Evolutionary conservation across 1,140 invertebrate species (phyloP).

Genomic region (Probaryconus sp.): DNA sequence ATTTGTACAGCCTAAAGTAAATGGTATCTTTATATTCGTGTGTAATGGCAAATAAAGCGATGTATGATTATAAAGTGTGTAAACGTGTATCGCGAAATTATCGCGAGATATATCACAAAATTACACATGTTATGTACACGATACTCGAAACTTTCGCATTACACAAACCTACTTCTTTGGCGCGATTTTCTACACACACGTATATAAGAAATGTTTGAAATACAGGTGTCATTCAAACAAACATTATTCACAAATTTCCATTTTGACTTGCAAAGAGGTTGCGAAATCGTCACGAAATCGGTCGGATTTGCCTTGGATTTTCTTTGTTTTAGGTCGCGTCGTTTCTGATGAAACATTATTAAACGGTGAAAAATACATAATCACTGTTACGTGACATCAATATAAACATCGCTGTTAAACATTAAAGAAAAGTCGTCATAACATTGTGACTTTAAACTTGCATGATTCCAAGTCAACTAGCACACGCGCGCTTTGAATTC

Average conservation of each 20-base stretch:
- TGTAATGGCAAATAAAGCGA: constrained; percentile 9
- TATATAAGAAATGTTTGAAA: constrained; percentile 26
- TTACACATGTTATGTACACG: constrained; percentile 17
- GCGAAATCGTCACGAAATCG: constrained; percentile 28
- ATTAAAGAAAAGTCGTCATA: constrained; percentile 19
- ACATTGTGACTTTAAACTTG: constrained; percentile 24
- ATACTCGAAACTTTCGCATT: constrained; percentile 20
- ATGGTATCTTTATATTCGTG: constrained; percentile 12
- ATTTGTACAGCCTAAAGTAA: background rate
- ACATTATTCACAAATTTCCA: constrained; percentile 17
- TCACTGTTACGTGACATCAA: constrained; percentile 47
- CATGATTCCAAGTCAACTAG: background rate
- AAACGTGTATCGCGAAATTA: constrained; percentile 18
- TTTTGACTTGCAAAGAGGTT: background rate
- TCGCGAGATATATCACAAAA: constrained; percentile 21
- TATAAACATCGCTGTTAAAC: too few species aligned
- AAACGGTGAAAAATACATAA: constrained; percentile 27
- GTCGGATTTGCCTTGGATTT: background rate
- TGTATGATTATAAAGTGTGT: constrained; percentile 8
- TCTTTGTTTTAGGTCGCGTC: constrained; percentile 11
- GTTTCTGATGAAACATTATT: background rate
- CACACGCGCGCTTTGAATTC: constrained; percentile 1
- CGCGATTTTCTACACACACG: constrained; percentile 4
- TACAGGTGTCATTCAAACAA: constrained; percentile 32
- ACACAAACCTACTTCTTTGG: constrained; percentile 19